phyloP scores from a whole-genome alignment of 2,113 vertebrate species.

The Mirza zaza region DNA sequence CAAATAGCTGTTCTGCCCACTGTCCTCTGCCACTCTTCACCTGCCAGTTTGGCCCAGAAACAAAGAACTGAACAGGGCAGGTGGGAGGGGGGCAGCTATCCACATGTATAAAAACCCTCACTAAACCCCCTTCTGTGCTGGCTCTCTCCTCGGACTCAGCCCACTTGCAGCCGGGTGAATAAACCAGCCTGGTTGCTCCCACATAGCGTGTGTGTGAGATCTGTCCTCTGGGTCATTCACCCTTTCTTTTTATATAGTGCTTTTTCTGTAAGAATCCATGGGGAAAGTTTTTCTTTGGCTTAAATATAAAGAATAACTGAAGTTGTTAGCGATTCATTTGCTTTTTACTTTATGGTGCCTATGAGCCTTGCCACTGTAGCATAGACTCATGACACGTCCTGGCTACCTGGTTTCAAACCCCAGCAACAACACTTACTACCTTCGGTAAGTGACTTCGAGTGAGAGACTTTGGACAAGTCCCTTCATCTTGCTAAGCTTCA shows the following conservation, averaged over 20 bases:
- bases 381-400: neutral
- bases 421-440: neutral
- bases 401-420: neutral
- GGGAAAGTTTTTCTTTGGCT: neutral
- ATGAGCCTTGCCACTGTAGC: neutral
- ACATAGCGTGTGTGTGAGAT: no score
- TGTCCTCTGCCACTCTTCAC: no score
- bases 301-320: neutral
- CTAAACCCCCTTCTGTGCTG: no score
- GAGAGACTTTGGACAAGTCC: neutral
- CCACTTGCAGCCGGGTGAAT: no score
- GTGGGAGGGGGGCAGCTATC: no score
- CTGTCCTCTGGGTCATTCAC: no score
- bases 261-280: neutral
- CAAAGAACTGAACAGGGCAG: no score
- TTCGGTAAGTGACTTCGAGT: neutral
- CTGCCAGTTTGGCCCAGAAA: no score
- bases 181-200: no score
- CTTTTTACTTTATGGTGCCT: neutral
- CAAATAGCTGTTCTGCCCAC: no score
- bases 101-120: no score
- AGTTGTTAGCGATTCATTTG: neutral
- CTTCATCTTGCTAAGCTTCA: neutral
- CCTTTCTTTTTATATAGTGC: neutral
- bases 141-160: no score